These are phyloP conservation scores for Erebia aethiops DNA, from an alignment of 2,888 invertebrate species.

Conservation along the genomic window DNA sequence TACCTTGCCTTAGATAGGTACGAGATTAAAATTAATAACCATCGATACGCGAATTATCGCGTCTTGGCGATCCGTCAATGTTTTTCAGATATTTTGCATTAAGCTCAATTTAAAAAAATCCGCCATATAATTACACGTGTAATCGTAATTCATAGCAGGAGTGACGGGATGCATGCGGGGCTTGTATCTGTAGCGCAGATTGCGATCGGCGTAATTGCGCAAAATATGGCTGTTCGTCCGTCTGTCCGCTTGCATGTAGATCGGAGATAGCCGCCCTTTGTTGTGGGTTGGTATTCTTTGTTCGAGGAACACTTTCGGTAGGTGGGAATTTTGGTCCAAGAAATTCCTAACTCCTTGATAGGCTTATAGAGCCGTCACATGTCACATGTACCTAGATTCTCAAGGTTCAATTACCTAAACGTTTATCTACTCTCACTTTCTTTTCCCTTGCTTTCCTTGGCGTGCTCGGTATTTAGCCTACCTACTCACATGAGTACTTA, in stretches of 20 bases:
- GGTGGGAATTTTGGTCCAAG: conserved; percentile 10
- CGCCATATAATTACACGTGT: conserved; percentile 48
- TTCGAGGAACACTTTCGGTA: conserved; percentile 32
- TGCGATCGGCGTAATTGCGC: conserved; percentile 71
- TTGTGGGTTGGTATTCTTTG: conserved; percentile 33
- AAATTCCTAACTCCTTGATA: not conserved
- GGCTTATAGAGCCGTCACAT: no score
- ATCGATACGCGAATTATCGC: conserved; percentile 16
- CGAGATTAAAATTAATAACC: conserved; percentile 25
- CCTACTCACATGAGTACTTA: no score
- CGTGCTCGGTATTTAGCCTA: no score
- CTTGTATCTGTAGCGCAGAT: conserved; percentile 63
- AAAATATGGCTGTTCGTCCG: conserved; percentile 68
- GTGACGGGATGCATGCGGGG: conserved; percentile 54
- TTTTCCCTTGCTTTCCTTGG: no score
- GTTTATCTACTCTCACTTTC: no score
- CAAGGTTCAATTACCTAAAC: no score
- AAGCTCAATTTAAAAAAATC: conserved; percentile 44
- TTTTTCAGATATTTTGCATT: conserved; percentile 37
- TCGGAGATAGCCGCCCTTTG: conserved; percentile 51
- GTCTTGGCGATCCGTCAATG: conserved; percentile 18
- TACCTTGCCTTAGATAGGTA: not conserved
- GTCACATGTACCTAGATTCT: no score
- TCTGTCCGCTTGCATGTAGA: conserved; percentile 57
- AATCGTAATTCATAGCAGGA: conserved; percentile 52